Conservation (phyloP, 2,797 vertebrate genomes). For the Urophycis tenuis region DNA sequence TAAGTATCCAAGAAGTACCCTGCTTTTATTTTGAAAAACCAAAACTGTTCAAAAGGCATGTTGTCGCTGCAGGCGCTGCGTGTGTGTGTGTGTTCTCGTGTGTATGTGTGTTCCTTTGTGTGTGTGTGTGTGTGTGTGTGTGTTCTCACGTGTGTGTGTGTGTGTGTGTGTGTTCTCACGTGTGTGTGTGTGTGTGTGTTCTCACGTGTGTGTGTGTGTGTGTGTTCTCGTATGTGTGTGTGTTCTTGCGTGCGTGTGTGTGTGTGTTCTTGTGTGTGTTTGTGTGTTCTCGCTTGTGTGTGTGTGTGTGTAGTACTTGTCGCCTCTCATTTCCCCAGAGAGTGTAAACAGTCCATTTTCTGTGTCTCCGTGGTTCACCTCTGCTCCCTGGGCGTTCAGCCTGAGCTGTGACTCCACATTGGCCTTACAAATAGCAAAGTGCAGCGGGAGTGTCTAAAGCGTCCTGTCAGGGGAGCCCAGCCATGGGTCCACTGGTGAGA, state of each 20-base stretch:
- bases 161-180: neutral
- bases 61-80: conserved; percentile 47
- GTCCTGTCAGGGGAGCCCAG: too few species aligned
- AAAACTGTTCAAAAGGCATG: conserved; percentile 62
- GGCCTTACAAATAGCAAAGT: neutral
- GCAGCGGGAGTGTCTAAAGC: too few species aligned
- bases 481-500: too few species aligned
- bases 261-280: neutral
- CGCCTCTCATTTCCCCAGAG: conserved; percentile 3
- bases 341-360: neutral
- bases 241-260: too few species aligned
- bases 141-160: neutral
- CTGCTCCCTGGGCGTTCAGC: neutral
- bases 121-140: conserved; percentile 7
- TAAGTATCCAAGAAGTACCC: conserved; percentile 71
- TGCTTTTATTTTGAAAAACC: conserved; percentile 69
- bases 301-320: neutral
- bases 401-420: neutral
- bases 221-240: neutral
- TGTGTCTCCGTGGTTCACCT: neutral
- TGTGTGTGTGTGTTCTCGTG: conserved; percentile 25
- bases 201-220: neutral
- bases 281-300: neutral
- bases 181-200: conserved; percentile 32
- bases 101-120: conserved; percentile 24